A percentile compares a stretch with the other conserved stretches of the same genome.
These are phyloP conservation scores for Coreius guichenoti DNA, from an alignment of 2,797 vertebrate species.

Conservation along the genomic window DNA sequence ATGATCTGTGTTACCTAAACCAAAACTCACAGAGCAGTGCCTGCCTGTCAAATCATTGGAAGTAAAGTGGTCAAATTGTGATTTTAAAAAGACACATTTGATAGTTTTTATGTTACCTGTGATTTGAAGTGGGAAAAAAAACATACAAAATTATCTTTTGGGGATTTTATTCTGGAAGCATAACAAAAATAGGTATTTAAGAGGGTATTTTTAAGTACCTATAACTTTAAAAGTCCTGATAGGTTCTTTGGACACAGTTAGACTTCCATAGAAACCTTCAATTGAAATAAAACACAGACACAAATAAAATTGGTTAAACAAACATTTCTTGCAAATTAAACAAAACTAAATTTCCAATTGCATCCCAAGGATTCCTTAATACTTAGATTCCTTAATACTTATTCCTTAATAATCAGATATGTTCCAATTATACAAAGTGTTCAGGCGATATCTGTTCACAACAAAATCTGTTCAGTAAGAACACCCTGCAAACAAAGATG, in stretches of 20 bases:
- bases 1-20: slow-evolving; percentile 27
- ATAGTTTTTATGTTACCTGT: neutral
- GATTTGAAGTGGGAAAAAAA: neutral
- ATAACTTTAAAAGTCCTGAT: too few species aligned
- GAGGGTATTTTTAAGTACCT: neutral
- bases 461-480: neutral
- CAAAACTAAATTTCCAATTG: too few species aligned
- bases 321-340: too few species aligned
- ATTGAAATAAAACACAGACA: too few species aligned
- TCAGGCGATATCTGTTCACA: neutral
- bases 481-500: too few species aligned
- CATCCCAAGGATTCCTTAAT: neutral
- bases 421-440: neutral
- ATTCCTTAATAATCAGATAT: too few species aligned
- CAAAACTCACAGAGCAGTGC: neutral
- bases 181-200: neutral
- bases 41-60: slow-evolving; percentile 25
- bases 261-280: too few species aligned
- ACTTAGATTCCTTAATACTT: too few species aligned
- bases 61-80: slow-evolving; percentile 2
- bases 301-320: too few species aligned
- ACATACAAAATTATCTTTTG: neutral
- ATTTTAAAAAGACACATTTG: slow-evolving; percentile 7
- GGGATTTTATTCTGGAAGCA: neutral
- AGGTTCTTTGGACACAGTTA: too few species aligned